A percentile compares a stretch with the other conserved stretches of the same genome.
Conservation (phyloP, 2,888 invertebrate species). For the Cabera pusaria region DNA sequence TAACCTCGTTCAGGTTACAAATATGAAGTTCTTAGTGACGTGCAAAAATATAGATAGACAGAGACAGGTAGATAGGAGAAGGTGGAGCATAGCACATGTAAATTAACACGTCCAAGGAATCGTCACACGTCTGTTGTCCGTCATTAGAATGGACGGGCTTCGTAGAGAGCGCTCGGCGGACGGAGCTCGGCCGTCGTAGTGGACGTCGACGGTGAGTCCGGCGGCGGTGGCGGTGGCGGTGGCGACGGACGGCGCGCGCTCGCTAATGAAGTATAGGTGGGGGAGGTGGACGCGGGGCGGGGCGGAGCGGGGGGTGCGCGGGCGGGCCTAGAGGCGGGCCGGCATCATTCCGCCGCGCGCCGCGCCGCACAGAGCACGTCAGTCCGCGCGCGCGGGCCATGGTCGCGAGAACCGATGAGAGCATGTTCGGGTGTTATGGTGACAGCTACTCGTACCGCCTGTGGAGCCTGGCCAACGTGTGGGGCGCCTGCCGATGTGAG, state of each 20-base stretch:
- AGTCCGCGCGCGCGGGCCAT: conserved; percentile 86
- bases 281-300: conserved; percentile 33
- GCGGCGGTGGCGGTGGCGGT: conserved; percentile 31
- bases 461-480: conserved; percentile 90
- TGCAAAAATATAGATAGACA: conserved; percentile 50
- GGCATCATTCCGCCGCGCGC: conserved; percentile 78
- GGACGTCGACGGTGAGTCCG: conserved; percentile 31
- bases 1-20: too few species aligned
- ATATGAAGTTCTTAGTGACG: too few species aligned
- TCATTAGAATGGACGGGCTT: too few species aligned
- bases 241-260: conserved; percentile 44
- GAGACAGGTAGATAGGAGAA: conserved; percentile 66
- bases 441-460: conserved; percentile 90
- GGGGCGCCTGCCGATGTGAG: conserved; percentile 90
- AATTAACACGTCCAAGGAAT: conserved; percentile 51
- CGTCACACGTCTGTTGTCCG: conserved; percentile 1
- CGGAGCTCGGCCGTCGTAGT: too few species aligned
- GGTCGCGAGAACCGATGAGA: conserved; percentile 92
- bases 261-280: conserved; percentile 71
- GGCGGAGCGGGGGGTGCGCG: conserved; percentile 42
- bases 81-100: conserved; percentile 62
- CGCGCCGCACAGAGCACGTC: conserved; percentile 68
- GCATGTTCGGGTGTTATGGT: conserved; percentile 89
- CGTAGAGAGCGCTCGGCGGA: too few species aligned
- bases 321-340: conserved; percentile 56